Base-by-base conservation (phyloP, 2,113 vertebrate species). In the Sturnira hondurensis region DNA sequence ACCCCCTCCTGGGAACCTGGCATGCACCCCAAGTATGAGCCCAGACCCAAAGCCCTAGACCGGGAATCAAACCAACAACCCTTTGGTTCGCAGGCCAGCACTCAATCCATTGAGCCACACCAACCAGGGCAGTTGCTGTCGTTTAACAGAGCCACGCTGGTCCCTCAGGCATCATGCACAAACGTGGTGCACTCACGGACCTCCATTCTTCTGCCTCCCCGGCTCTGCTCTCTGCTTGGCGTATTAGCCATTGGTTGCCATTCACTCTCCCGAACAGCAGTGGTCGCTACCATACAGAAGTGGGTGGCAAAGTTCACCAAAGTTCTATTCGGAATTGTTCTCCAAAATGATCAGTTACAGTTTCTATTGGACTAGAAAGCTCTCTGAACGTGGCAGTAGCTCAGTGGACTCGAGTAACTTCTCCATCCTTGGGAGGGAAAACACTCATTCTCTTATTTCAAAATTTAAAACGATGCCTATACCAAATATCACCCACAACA, bases 131-230 rank as follows among this genome's bases (percentile, higher is more conserved):
- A 58, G 20, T 56, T 54, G 10, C 1, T 41, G 5, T 11, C 3
- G 12, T 68, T 74, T 50, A 50, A 38, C 8, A 31, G 14, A 14
- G 41, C 5, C 47, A 74, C 3, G 74, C 5, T 43, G 7, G 5
- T 26, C 11, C 2, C 33, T 50, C 12, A 26, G 20, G 33, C 15
- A 10, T 19, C 8, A 17, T 31, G 20, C 3, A 63, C 19, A 16
- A 33, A 36, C 9, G 63, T 14, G 11, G n/a, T 14, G 4, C 12
- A 0, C 22, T 31, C 10, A 0, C 7, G 4, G 1, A 67, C 15
- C n/a, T 61, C 24, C 28, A 24, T 61, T 61, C 26, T 26, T 10
- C 58, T 28, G 24, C 58, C 24, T 61, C 58, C 26, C 58, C 24
- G 5, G 58, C 24, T 61, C 58, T 61, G 24, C 58, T 31, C 43